These are phyloP conservation scores for Anarhynchus alexandrinus DNA, from an alignment of 2,113 vertebrate species.

Conservation along the genomic window DNA sequence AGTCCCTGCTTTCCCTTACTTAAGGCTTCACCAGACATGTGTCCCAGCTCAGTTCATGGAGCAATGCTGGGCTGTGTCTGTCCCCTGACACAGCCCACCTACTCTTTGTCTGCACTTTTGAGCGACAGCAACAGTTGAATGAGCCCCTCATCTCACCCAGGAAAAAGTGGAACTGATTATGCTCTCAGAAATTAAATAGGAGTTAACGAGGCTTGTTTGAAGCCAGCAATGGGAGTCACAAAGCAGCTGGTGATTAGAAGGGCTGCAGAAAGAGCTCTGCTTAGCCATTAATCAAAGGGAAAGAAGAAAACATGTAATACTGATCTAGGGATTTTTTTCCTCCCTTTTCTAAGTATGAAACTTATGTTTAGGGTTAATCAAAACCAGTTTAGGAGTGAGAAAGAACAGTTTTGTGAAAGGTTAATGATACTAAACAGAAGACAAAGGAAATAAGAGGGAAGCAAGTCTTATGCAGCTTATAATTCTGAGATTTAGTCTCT, in stretches of 20 bases:
- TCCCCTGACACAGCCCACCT: background rate
- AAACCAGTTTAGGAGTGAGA: background rate
- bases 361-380: background rate
- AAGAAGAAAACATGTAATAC: background rate
- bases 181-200: background rate
- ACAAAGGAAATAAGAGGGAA: background rate
- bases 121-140: background rate
- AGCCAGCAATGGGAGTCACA: background rate
- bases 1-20: background rate
- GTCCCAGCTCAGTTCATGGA: background rate
- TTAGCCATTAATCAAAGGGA: background rate
- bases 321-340: background rate
- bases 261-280: background rate
- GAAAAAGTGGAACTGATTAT: background rate
- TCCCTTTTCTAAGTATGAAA: background rate
- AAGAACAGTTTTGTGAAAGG: background rate
- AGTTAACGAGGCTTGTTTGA: background rate
- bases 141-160: background rate
- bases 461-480: background rate
- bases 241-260: background rate
- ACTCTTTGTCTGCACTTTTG: background rate
- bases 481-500: background rate
- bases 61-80: background rate
- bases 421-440: background rate
- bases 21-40: background rate